phyloP scores from a whole-genome alignment of 2,888 invertebrate genomes.

The Isoperla grammatica region DNA sequence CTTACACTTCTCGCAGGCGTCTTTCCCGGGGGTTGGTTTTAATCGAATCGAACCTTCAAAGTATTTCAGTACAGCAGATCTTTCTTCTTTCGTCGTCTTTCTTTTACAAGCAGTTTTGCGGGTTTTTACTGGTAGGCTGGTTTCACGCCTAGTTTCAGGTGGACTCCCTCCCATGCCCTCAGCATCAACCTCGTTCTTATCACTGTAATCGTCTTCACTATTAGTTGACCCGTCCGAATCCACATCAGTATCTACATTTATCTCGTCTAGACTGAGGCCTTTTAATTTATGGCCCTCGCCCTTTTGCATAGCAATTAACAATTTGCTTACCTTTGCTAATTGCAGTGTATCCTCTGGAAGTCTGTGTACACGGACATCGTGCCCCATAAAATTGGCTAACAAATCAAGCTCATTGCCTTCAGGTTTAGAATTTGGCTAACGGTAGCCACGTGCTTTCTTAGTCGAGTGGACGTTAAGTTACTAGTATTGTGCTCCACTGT shows the following conservation, averaged over 20 bases:
- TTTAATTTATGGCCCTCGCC: not conserved
- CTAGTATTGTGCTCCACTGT: not conserved
- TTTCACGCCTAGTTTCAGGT: too few species aligned
- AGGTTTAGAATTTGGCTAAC: constrained; percentile 9
- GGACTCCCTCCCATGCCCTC: too few species aligned
- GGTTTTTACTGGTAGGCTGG: too few species aligned
- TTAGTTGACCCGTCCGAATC: too few species aligned
- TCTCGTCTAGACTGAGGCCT: not conserved
- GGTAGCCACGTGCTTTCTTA: constrained; percentile 9
- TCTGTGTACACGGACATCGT: not conserved
- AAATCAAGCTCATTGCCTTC: not conserved
- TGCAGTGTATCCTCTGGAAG: constrained; percentile 7
- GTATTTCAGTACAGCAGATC: not conserved
- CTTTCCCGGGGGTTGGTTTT: not conserved
- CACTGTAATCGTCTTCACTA: too few species aligned
- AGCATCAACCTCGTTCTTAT: too few species aligned
- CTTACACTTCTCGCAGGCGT: not conserved
- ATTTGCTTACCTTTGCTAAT: constrained; percentile 8
- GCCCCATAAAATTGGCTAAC: constrained; percentile 11
- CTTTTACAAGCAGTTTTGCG: too few species aligned
- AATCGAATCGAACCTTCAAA: not conserved
- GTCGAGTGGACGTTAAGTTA: constrained; percentile 5
- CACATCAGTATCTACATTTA: not conserved
- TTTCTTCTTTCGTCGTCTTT: not conserved
- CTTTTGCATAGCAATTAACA: constrained; percentile 11